Conservation (phyloP, 2,797 vertebrate genomes). For the Sebastiscus albofasciatus region DNA sequence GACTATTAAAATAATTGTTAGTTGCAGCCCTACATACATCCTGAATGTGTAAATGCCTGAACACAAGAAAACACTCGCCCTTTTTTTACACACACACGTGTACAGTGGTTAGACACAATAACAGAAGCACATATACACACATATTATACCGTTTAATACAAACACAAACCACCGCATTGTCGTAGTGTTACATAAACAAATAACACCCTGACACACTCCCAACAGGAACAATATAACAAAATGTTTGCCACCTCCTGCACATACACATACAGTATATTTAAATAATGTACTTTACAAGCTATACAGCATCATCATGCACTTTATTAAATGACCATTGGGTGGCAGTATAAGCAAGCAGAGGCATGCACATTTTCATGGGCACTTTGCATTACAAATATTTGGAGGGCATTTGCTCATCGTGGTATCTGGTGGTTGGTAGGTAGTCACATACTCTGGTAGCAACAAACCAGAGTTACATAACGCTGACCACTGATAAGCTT, state of each 20-base stretch:
- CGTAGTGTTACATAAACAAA: background rate
- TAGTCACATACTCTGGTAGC: slow-evolving; percentile 57
- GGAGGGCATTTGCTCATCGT: slow-evolving; percentile 52
- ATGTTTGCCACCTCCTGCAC: background rate
- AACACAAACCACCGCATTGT: background rate
- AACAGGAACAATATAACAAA: background rate
- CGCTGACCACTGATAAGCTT: slow-evolving; percentile 36
- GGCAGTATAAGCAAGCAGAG: slow-evolving; percentile 54
- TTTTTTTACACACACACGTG: background rate
- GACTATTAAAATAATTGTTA: too few species aligned
- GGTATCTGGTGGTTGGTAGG: slow-evolving; percentile 59
- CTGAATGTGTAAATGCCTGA: background rate
- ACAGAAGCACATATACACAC: background rate
- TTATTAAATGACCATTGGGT: slow-evolving; percentile 39
- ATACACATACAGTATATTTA: background rate
- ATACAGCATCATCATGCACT: slow-evolving; percentile 8
- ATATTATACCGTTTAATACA: background rate
- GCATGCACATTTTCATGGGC: background rate
- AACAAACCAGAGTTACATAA: slow-evolving; percentile 68
- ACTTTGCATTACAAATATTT: slow-evolving; percentile 61
- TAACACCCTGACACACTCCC: background rate
- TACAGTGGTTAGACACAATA: background rate
- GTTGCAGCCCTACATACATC: background rate
- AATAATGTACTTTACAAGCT: background rate
- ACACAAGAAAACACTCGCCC: background rate